Percentiles rank a stretch among this genome's conserved stretches.
These are phyloP conservation scores for Sesamia nonagrioides DNA, from an alignment of 1,140 invertebrate genomes.

Conservation along the genomic window DNA sequence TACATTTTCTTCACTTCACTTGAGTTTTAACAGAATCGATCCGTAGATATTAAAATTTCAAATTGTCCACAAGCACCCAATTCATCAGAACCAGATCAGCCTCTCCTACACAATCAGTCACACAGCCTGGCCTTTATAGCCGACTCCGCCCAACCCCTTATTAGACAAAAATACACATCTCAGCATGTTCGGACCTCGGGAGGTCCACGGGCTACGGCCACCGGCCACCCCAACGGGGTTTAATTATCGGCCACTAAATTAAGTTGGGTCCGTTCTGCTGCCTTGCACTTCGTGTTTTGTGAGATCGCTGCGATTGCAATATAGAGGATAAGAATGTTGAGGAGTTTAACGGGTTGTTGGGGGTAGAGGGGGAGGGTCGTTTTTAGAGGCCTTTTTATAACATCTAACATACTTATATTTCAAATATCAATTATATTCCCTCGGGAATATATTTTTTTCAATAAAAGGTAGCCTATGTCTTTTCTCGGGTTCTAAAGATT, in stretches of 20 bases:
- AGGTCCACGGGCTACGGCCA: constrained; percentile 32
- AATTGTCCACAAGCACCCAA: background rate
- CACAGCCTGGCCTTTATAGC: background rate
- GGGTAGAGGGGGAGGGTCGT: background rate
- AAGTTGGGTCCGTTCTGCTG: constrained; percentile 59
- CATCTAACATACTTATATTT: too few relatives aligned
- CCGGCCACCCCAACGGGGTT: constrained; percentile 43
- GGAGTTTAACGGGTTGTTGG: constrained; percentile 22
- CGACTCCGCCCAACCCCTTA: constrained; percentile 39
- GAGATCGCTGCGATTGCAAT: constrained; percentile 55
- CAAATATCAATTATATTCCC: too few relatives aligned
- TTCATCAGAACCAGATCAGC: background rate
- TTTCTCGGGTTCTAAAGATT: too few relatives aligned
- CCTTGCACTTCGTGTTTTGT: constrained; percentile 61
- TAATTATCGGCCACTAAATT: constrained; percentile 73
- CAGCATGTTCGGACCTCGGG: constrained; percentile 62
- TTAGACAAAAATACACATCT: constrained; percentile 69
- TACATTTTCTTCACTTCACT: too few relatives aligned
- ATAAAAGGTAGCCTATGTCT: too few relatives aligned
- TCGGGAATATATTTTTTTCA: too few relatives aligned
- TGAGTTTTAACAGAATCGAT: too few relatives aligned
- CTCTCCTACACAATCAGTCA: background rate
- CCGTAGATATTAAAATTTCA: too few relatives aligned
- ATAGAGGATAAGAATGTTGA: constrained; percentile 55
- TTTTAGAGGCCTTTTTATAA: background rate